A percentile compares a stretch with the other conserved stretches of the same genome.
phyloP scores from a whole-genome alignment of 2,797 vertebrate species.

The Calcarius lapponicus region DNA sequence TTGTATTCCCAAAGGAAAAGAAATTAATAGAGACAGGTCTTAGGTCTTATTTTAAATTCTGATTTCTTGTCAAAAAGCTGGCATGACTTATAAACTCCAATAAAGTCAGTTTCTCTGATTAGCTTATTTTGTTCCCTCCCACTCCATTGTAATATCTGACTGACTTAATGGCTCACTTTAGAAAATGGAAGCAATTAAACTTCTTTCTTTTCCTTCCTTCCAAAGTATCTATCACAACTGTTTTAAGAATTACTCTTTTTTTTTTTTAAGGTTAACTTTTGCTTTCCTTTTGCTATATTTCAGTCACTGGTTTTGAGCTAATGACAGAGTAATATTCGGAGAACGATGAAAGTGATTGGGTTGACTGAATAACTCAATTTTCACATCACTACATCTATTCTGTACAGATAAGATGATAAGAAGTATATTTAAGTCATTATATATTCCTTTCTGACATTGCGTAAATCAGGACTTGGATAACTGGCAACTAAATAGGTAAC shows the following conservation, averaged over 20 bases:
- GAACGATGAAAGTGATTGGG: background rate
- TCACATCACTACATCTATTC: background rate
- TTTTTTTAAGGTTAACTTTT: background rate
- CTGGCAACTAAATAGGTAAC: background rate
- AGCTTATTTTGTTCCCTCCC: background rate
- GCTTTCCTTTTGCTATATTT: background rate
- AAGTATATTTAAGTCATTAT: background rate
- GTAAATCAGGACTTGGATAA: background rate
- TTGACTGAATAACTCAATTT: background rate
- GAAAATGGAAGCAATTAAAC: slow-evolving; percentile 1
- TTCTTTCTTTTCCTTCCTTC: background rate
- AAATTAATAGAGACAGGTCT: slow-evolving; percentile 25
- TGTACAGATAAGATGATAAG: background rate
- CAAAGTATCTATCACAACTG: background rate
- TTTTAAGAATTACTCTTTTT: background rate
- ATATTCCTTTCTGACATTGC: background rate
- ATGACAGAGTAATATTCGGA: background rate
- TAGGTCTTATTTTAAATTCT: slow-evolving; percentile 47
- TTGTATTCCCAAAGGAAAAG: background rate
- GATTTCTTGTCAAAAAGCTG: slow-evolving; percentile 45
- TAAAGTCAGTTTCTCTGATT: background rate
- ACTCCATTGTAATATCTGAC: background rate
- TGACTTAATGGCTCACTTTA: background rate
- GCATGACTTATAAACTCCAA: background rate
- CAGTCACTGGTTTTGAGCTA: background rate